These are phyloP conservation scores for Entelurus aequoreus DNA, from an alignment of 2,113 vertebrate genomes.

Conservation along the genomic window DNA sequence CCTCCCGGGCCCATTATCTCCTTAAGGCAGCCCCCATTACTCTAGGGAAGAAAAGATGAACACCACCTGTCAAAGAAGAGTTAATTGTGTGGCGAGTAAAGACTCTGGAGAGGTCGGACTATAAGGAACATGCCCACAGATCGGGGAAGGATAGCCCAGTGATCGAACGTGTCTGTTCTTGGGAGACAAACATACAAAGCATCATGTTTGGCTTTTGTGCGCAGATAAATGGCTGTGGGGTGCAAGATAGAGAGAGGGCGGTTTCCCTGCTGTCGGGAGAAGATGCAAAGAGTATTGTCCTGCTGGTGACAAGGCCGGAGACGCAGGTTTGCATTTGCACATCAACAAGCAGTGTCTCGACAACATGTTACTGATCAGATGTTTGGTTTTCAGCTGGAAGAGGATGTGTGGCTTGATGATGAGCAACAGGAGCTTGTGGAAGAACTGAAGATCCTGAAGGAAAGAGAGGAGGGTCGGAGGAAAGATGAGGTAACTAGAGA, in stretches of 20 bases:
- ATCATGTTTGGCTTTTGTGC: conserved; percentile 64
- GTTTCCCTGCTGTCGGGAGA: conserved; percentile 87
- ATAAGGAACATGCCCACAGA: neutral
- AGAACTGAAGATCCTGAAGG: conserved; percentile 88
- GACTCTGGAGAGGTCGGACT: conserved; percentile 33
- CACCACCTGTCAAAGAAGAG: conserved; percentile 88
- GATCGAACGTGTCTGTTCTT: neutral
- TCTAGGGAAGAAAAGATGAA: conserved; percentile 92
- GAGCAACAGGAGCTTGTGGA: conserved; percentile 90
- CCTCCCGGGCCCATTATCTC: conserved; percentile 65
- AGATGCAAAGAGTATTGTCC: conserved; percentile 81
- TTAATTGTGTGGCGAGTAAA: conserved; percentile 81
- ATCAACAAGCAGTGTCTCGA: conserved; percentile 17
- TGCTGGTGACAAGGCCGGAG: conserved; percentile 88
- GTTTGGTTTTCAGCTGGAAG: conserved; percentile 79
- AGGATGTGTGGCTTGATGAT: conserved; percentile 92
- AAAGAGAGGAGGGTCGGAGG: conserved; percentile 76
- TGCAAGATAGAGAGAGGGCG: conserved; percentile 87
- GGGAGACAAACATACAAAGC: neutral
- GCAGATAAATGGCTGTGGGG: conserved; percentile 93
- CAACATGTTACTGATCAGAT: conserved; percentile 42
- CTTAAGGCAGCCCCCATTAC: conserved; percentile 91
- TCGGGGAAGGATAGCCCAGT: neutral
- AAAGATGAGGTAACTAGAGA: conserved; percentile 74
- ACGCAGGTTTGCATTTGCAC: conserved; percentile 75